These are phyloP conservation scores for Chaenodraco wilsoni DNA, from an alignment of 2,797 vertebrate genomes.

Conservation along the genomic window DNA sequence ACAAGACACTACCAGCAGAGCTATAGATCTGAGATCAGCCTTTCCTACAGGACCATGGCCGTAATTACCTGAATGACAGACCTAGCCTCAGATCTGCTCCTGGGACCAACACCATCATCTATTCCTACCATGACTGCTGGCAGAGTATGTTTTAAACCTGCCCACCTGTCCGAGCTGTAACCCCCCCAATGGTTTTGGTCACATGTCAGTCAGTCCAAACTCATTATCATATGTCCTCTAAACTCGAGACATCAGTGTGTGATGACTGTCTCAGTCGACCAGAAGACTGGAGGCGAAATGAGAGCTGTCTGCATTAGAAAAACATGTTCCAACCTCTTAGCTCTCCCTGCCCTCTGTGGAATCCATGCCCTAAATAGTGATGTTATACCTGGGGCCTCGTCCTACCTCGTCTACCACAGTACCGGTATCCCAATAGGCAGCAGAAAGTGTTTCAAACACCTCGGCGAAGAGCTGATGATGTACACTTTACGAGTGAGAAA, in stretches of 20 bases:
- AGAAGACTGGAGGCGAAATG: constrained; percentile 77
- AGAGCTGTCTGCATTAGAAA: constrained; percentile 75
- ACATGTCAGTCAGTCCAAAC: constrained; percentile 76
- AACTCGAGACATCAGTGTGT: constrained; percentile 72
- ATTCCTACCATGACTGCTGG: constrained; percentile 76
- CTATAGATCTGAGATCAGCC: constrained; percentile 76
- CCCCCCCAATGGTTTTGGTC: constrained; percentile 71
- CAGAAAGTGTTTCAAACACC: constrained; percentile 74
- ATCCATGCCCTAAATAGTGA: constrained; percentile 86
- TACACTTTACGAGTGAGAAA: constrained; percentile 55
- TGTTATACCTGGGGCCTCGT: constrained; percentile 83
- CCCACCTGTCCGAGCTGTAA: constrained; percentile 68
- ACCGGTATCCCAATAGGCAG: constrained; percentile 72
- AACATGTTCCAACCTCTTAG: constrained; percentile 81
- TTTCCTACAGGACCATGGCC: constrained; percentile 75
- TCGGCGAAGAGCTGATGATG: constrained; percentile 52
- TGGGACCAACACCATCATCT: constrained; percentile 67
- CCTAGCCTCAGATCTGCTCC: constrained; percentile 66
- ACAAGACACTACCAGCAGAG: constrained; percentile 44
- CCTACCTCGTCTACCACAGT: constrained; percentile 52
- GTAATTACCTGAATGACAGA: constrained; percentile 78
- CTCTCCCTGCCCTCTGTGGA: constrained; percentile 83
- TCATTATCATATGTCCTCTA: constrained; percentile 84
- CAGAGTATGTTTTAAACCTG: constrained; percentile 71
- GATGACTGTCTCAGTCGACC: constrained; percentile 75